Evolutionary conservation across 1,140 invertebrate genomes (phyloP).

Genomic region (Drosophila dunni): DNA sequence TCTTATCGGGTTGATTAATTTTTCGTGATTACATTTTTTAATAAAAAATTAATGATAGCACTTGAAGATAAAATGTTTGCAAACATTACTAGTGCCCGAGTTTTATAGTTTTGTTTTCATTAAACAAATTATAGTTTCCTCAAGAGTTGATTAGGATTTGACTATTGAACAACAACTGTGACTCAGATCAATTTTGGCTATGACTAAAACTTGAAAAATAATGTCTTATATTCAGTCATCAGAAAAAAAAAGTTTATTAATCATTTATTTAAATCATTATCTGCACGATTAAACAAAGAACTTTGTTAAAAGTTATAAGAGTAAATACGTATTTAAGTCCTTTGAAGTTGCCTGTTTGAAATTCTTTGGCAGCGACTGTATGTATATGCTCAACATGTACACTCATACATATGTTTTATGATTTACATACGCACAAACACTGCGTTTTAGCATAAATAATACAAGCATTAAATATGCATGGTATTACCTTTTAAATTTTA

Average conservation of each 20-base stretch:
- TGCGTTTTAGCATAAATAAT: background rate
- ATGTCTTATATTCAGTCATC: too few species aligned
- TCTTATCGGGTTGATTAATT: constrained; percentile 1
- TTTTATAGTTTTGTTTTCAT: background rate
- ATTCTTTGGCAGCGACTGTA: background rate
- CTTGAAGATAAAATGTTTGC: constrained; percentile 8
- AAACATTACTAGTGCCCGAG: background rate
- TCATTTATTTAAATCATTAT: too few species aligned
- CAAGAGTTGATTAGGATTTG: background rate
- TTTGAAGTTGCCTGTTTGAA: background rate
- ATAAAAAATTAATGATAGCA: constrained; percentile 10
- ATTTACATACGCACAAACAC: background rate
- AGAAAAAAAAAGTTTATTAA: too few species aligned
- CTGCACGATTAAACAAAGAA: too few species aligned
- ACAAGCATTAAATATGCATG: background rate
- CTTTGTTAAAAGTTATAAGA: too few species aligned
- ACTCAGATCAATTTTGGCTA: too few species aligned
- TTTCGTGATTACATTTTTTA: constrained; percentile 4
- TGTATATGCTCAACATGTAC: background rate
- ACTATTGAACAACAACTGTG: background rate
- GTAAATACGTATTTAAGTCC: background rate
- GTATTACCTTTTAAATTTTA: background rate
- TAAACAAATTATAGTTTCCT: background rate
- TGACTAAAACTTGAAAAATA: too few species aligned
- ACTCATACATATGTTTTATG: background rate